These are phyloP conservation scores for Sander vitreus DNA, from an alignment of 2,113 vertebrate genomes.

Conservation along the genomic window DNA sequence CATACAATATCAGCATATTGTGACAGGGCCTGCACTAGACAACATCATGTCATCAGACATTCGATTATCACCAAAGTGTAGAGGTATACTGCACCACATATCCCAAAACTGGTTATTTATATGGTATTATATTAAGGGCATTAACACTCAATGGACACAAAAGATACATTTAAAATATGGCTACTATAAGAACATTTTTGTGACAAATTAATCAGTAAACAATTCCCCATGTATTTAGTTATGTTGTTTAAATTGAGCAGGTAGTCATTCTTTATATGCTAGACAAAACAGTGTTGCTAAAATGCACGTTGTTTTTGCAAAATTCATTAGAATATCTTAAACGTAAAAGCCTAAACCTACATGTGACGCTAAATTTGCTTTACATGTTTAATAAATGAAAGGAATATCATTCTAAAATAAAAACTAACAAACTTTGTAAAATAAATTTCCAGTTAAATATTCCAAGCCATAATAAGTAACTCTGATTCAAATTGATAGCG, in stretches of 20 bases:
- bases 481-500: background rate
- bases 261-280: background rate
- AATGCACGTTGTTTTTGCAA: no score
- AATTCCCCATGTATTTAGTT: background rate
- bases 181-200: background rate
- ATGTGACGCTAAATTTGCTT: background rate
- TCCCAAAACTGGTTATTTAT: background rate
- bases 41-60: background rate
- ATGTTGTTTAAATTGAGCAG: background rate
- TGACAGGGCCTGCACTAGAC: background rate
- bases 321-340: no score
- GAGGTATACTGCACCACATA: background rate
- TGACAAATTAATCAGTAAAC: background rate
- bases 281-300: background rate
- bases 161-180: background rate
- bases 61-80: background rate
- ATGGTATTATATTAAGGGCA: background rate
- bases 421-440: background rate
- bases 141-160: background rate
- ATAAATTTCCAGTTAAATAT: background rate
- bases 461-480: background rate
- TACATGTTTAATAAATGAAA: background rate
- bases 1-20: background rate
- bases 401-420: background rate
- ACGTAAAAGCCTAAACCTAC: background rate